Evolutionary conservation across 2,797 vertebrate species (phyloP), one percentile per base, ranked within the genome.

Genomic region (Chiroxiphia lanceolata): DNA sequence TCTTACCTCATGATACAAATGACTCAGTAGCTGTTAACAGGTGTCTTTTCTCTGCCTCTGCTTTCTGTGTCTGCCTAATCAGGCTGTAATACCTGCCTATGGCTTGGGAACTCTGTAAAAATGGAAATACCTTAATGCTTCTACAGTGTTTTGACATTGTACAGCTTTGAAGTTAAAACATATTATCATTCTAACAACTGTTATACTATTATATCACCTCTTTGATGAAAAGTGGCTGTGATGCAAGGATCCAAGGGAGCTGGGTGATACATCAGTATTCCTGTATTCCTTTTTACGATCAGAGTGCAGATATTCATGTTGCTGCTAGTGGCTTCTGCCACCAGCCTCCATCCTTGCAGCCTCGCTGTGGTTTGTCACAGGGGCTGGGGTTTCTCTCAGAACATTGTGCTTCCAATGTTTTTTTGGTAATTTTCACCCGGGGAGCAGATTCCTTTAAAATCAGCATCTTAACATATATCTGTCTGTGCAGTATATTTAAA

Each of bases 221-320:
- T 83, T 56, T 50, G 59, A 67, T 79, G 40, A 65, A 54, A 84
- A 54, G 33, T 47, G 40, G 6, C 63, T 86, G 64, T 74, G 86
- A 42, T 42, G 31, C 48, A 84, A 64, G 53, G 60, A 79, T 76
- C 29, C 10, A 42, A 21, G 79, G 68, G 42, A 75, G 21, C 59
- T 81, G 25, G 61, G 60, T 63, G 27, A 47, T 26, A 25, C 0
- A 3, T 63, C 0, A 0, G 9, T 60, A 54, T 10, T 51, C 27
- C 54, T 40, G 40, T 74, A 50, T 70, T 83, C 59, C 36, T 68
- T 68, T 85, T 69, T 56, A 36, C 33, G 27, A 2, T 63, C 11
- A 3, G 34, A 69, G 15, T 10, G 16, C 6, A 9, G 18, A 20
- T 68, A 33, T 68, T 82, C 16, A 18, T 17, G 1, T 20, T 64